Base-by-base conservation (phyloP, 2,797 vertebrate genomes). In the Myotis daubentonii region DNA sequence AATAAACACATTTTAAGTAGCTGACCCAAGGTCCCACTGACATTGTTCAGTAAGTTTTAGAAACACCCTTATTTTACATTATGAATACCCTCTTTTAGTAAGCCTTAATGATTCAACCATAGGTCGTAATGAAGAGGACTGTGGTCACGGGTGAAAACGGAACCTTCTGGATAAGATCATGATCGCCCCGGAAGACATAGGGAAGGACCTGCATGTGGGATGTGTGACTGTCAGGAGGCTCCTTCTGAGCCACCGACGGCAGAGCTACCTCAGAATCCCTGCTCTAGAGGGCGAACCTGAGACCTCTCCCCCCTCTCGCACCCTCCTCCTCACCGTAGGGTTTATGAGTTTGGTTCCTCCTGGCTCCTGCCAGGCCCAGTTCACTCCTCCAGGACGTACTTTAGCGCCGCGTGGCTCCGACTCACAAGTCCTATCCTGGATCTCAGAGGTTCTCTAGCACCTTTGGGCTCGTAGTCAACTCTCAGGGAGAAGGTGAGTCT, bases 1-100 rank as follows among this genome's bases (percentile, higher is more conserved):
- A 93, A 74, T 49, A 30, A 49, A 81, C 16, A 62, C 33, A 36
- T 72, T 95, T 71, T 88, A 82, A 89, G 10, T 72, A 76, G 71
- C 25, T 89, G 47, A 75, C 8, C 53, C 2, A 5, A 94, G 49
- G n/a, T 62, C 15, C 38, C 51, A 72, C 49, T 23, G 91, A 78
- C 51, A 19, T 47, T 33, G 25, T 72, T 93, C 23, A 51, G 44
- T 38, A 87, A 83, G 44, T 3, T 20, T 7, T 51, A 75, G 38
- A 78, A 53, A 89, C n/a, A 75, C 12, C 15, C 17, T 71, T 8
- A 28, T 74, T 92, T 87, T 47, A 70, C 30, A 44, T 81, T 36
- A 81, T 25, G 49, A 82, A 36, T 60, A 82, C 7, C n/a, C 22
- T 71, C 23, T 8, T 72, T 57, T 65, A 25, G 33, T 30, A 78